Evolutionary conservation across 2,888 invertebrate species (phyloP), one percentile per base, ranked within the genome.

Genomic region (Acleris laterana): DNA sequence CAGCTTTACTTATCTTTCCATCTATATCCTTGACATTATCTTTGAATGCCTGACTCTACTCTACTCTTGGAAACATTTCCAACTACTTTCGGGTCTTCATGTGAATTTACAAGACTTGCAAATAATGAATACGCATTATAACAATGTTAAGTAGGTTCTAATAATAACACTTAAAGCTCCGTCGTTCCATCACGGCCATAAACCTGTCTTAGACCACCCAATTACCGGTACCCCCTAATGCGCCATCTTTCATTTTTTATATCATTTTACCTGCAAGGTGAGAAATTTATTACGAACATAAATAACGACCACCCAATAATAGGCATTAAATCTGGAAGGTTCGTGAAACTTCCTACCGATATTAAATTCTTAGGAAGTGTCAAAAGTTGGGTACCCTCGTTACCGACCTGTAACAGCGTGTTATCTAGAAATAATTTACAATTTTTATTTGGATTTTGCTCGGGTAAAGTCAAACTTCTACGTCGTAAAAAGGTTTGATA

Each of bases 261-360:
- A 63, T 63, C 75, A 73, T 74, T 77, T 73, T 74, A 73, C 69
- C 67, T 71, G 64, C 68, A 75, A 75, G 74, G 74, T 72, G 74
- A 70, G 70, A 74, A 79, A 82, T 83, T 82, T 87, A 86, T 81
- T 74, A 71, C 72, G 68, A 64, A 70, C 76, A 77, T 86, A 86
- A 85, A 86, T 87, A 84, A 81, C 77, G 68, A 71, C 64, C 69
- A 77, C 75, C 83, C 82, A 85, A 85, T 86, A 86, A 85, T 80
- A 80, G 76, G 76, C 73, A 77, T 80, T 80, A 84, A 80, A 82
- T 78, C 80, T 80, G 71, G 71, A 71, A 71, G 73, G 72, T 75
- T 53, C 48, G 49, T 52, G 61, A 58, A 67, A 61, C 62, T 71
- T 67, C 63, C 49, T 70, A 68, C 70, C 71, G 72, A 76, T 80